These are phyloP conservation scores for Choreutis nemorana DNA, from an alignment of 2,888 invertebrate genomes.

Conservation along the genomic window DNA sequence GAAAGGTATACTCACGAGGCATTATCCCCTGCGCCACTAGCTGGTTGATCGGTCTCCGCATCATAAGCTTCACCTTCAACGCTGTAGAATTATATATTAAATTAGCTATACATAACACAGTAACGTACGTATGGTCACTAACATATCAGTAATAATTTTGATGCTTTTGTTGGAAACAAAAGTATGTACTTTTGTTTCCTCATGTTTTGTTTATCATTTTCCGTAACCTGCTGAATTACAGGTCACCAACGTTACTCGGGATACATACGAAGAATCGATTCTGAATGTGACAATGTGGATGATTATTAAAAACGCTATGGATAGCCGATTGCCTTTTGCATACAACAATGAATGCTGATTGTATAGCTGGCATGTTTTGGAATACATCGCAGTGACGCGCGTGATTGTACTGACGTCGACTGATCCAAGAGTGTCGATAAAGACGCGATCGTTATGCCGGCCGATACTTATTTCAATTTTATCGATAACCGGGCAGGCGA, in stretches of 20 bases:
- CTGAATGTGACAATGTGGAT: constrained; percentile 11
- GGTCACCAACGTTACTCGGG: too few relatives aligned
- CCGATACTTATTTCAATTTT: constrained; percentile 30
- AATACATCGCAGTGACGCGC: constrained; percentile 36
- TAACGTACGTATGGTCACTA: constrained; percentile 10
- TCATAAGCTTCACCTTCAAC: constrained; percentile 95
- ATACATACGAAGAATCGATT: too few relatives aligned
- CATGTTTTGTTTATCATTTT: too few relatives aligned
- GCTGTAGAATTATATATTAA: constrained; percentile 76
- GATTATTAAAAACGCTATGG: constrained; percentile 14
- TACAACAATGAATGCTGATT: constrained; percentile 38
- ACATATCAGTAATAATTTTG: constrained; percentile 11
- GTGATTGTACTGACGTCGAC: constrained; percentile 47
- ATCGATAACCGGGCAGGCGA: constrained; percentile 48
- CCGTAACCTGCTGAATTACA: too few relatives aligned
- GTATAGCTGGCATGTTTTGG: constrained; percentile 28
- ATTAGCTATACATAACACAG: constrained; percentile 11
- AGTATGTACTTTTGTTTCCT: constrained; percentile 4
- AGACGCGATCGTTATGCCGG: constrained; percentile 37
- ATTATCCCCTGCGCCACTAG: constrained; percentile 98
- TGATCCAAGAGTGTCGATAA: constrained; percentile 18
- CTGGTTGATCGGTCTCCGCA: constrained; percentile 93
- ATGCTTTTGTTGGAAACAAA: constrained; percentile 7
- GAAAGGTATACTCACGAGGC: constrained; percentile 99
- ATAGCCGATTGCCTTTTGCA: constrained; percentile 28